phyloP scores from a whole-genome alignment of 2,113 vertebrate species.

The Xiphophorus couchianus region DNA sequence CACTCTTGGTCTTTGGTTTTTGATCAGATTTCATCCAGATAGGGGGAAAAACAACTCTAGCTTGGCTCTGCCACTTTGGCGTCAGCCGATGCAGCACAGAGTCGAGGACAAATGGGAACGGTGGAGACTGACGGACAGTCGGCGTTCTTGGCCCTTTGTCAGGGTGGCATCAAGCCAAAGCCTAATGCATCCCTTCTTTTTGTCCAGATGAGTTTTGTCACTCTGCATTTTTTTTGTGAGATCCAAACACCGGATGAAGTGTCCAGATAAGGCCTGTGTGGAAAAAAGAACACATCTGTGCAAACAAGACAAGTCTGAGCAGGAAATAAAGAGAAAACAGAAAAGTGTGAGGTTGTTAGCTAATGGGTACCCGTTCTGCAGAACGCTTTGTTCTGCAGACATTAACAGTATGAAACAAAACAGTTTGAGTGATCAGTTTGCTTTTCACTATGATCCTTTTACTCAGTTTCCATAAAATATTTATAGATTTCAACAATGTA shows the following conservation, averaged over 20 bases:
- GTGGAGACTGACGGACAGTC: constrained; percentile 46
- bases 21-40: constrained; percentile 28
- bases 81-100: constrained; percentile 46
- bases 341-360: background rate
- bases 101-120: constrained; percentile 63
- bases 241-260: constrained; percentile 45
- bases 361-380: background rate
- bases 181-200: constrained; percentile 76
- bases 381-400: background rate
- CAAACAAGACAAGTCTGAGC: constrained; percentile 26
- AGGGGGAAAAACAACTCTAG: constrained; percentile 36
- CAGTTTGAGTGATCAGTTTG: background rate
- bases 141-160: constrained; percentile 58
- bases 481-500: background rate
- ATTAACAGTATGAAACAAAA: background rate
- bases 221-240: constrained; percentile 36
- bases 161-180: constrained; percentile 83
- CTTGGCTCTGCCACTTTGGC: constrained; percentile 61
- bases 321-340: background rate
- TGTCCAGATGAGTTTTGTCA: constrained; percentile 68
- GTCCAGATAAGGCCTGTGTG: constrained; percentile 43
- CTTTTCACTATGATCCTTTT: background rate
- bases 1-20: constrained; percentile 15
- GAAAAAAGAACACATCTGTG: constrained; percentile 39
- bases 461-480: background rate